Percentiles rank a stretch among this genome's conserved stretches.
Evolutionary conservation across 2,888 invertebrate genomes (phyloP).

Genomic region (Drosophila demipolita): DNA sequence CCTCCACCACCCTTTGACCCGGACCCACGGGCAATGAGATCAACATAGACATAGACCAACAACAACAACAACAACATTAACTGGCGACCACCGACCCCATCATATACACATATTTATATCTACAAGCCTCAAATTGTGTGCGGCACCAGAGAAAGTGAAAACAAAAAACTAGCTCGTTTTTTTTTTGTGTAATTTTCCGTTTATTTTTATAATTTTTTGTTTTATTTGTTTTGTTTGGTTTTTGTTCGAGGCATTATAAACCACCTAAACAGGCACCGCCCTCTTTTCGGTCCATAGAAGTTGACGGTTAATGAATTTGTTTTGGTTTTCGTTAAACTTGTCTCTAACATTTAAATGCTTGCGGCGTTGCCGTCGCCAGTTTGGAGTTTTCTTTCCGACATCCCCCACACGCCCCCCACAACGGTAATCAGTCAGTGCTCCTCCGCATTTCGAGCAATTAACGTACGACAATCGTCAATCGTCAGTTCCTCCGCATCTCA

Average conservation of each 20-base stretch:
- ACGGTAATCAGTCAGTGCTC: neutral
- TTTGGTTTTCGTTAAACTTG: conserved; percentile 64
- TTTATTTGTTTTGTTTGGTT: conserved; percentile 3
- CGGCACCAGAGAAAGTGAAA: conserved; percentile 71
- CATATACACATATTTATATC: conserved; percentile 14
- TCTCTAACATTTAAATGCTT: conserved; percentile 30
- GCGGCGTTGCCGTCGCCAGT: conserved; percentile 6
- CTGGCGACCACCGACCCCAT: conserved; percentile 36
- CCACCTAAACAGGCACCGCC: conserved; percentile 30
- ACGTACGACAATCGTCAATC: conserved; percentile 22
- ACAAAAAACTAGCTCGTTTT: conserved; percentile 32
- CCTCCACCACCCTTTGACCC: conserved; percentile 2
- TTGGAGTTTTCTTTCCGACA: conserved; percentile 16
- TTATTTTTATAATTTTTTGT: conserved; percentile 25
- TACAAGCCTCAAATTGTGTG: conserved; percentile 19
- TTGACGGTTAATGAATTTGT: conserved; percentile 51
- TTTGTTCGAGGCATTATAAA: conserved; percentile 42
- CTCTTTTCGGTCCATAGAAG: conserved; percentile 18
- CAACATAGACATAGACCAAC: conserved; percentile 6
- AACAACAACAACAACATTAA: conserved; percentile 12
- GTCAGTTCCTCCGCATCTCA: conserved; percentile 45
- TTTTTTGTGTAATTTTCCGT: conserved; percentile 64
- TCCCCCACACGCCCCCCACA: neutral
- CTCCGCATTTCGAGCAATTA: conserved; percentile 17
- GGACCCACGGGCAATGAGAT: conserved; percentile 8